Percentiles rank a stretch among this genome's conserved stretches.
These are phyloP conservation scores for Gouania willdenowi DNA, from an alignment of 2,797 vertebrate species.

Conservation along the genomic window DNA sequence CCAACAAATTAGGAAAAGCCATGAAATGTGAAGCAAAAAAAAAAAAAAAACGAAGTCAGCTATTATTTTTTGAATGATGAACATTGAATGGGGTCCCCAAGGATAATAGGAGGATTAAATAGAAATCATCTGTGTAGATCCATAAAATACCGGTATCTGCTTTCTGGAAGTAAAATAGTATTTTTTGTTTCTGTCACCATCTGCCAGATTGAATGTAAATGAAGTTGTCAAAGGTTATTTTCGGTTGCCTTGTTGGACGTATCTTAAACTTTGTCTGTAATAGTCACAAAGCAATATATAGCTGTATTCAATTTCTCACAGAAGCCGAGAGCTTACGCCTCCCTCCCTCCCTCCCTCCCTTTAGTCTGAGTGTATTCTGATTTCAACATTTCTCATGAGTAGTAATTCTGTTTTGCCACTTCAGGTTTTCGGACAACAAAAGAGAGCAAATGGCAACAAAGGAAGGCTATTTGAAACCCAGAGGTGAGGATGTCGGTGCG, in stretches of 20 bases:
- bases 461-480: slow-evolving; percentile 4
- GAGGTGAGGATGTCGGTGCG: slow-evolving; percentile 14
- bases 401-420: slow-evolving; percentile 1
- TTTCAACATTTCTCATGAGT: no score
- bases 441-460: slow-evolving; percentile 7
- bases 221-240: slow-evolving; percentile 30
- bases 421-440: slow-evolving; percentile 3
- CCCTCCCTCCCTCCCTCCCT: neutral
- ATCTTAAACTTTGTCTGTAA: slow-evolving; percentile 19
- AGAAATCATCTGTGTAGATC: slow-evolving; percentile 19
- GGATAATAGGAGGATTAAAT: no score
- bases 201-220: slow-evolving; percentile 27
- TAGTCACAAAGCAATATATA: slow-evolving; percentile 20
- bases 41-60: slow-evolving; percentile 5
- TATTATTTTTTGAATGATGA: neutral
- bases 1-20: no score
- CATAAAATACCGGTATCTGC: slow-evolving; percentile 30
- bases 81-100: no score
- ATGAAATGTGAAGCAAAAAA: no score
- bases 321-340: slow-evolving; percentile 9
- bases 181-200: slow-evolving; percentile 26
- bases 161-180: slow-evolving; percentile 27
- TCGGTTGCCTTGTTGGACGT: slow-evolving; percentile 18
- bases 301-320: slow-evolving; percentile 7
- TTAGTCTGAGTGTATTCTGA: slow-evolving; percentile 2